Evolutionary conservation across 1,140 invertebrate genomes (phyloP).

Genomic region (Brachionus plicatilis): DNA sequence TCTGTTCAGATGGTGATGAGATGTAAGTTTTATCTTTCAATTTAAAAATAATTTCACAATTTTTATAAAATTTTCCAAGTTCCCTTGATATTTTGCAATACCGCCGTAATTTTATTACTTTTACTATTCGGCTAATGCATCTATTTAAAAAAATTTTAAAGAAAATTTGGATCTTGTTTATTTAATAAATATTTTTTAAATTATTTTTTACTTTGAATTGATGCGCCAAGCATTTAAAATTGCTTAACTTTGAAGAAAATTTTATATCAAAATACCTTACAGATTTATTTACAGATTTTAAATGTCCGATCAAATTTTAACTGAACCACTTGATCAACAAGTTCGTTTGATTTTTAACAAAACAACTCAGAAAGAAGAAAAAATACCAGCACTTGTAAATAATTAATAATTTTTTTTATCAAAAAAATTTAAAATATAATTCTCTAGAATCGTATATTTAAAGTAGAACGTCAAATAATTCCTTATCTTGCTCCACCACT

Average conservation of each 20-base stretch:
- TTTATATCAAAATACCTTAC: background rate
- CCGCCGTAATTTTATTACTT: background rate
- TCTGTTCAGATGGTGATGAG: slow-evolving; percentile 40
- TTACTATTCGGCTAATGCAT: slow-evolving; percentile 15
- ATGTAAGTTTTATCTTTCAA: background rate
- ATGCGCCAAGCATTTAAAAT: background rate
- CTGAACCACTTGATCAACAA: slow-evolving; percentile 23
- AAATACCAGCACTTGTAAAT: slow-evolving; percentile 32
- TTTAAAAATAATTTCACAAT: slow-evolving; percentile 19
- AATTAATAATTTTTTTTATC: background rate
- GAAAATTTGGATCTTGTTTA: background rate
- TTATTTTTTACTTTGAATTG: background rate
- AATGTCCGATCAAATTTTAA: background rate
- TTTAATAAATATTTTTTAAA: background rate
- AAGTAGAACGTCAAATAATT: slow-evolving; percentile 12
- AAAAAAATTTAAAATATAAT: background rate
- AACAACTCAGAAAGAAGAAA: slow-evolving; percentile 27
- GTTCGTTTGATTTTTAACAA: background rate
- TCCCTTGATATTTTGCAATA: slow-evolving; percentile 39
- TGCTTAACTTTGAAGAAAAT: background rate
- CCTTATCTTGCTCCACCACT: background rate
- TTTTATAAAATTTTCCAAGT: slow-evolving; percentile 1
- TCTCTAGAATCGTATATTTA: background rate
- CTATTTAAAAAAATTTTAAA: background rate
- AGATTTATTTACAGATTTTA: background rate